phyloP scores from a whole-genome alignment of 1,140 invertebrate genomes.

The Sminthurinus signatus region DNA sequence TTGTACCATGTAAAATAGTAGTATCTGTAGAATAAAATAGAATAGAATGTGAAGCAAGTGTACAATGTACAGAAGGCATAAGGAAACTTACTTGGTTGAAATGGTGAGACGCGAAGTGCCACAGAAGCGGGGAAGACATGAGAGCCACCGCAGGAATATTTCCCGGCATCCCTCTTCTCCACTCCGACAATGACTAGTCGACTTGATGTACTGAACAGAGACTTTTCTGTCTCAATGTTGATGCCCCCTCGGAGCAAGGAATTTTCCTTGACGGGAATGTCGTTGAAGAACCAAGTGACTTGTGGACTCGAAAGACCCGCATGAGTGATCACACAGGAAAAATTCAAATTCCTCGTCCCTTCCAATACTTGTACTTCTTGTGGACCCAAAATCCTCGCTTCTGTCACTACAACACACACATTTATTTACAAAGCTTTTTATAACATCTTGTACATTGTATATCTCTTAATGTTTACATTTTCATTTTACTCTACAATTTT shows the following conservation, averaged over 20 bases:
- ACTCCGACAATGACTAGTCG: conserved; percentile 33
- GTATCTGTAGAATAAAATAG: too few relatives aligned
- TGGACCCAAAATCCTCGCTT: conserved; percentile 41
- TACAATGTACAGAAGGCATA: too few relatives aligned
- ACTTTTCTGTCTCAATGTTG: conserved; percentile 35
- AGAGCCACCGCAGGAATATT: conserved; percentile 34
- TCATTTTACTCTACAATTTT: too few relatives aligned
- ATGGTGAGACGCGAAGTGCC: conserved; percentile 4
- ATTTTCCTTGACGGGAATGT: conserved; percentile 37
- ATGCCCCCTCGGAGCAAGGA: conserved; percentile 33
- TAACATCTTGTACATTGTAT: too few relatives aligned
- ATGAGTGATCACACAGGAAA: conserved; percentile 41
- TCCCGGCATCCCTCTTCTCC: conserved; percentile 25
- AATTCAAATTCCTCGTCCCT: conserved; percentile 36
- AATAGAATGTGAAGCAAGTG: too few relatives aligned
- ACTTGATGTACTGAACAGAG: conserved; percentile 18
- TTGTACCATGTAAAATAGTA: too few relatives aligned
- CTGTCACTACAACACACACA: conserved; percentile 23
- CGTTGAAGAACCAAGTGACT: conserved; percentile 40
- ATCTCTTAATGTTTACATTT: too few relatives aligned
- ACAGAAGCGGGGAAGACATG: conserved; percentile 17
- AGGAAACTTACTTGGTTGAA: neutral
- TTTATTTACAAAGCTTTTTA: too few relatives aligned
- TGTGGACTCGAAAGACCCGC: conserved; percentile 23
- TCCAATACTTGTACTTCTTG: conserved; percentile 18